Base-by-base conservation (phyloP, 2,113 vertebrate species). In the Struthio camelus region DNA sequence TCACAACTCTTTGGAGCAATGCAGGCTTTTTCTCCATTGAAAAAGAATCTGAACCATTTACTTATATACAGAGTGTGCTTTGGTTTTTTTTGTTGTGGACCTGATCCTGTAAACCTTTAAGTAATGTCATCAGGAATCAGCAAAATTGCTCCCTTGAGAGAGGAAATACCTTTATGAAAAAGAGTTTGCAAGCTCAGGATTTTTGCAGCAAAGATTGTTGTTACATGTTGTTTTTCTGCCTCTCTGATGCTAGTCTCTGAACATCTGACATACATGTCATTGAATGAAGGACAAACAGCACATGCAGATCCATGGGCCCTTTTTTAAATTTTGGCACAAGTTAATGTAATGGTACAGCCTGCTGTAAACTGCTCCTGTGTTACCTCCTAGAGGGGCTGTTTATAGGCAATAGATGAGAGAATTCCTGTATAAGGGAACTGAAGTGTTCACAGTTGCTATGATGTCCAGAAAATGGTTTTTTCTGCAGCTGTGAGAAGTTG, bases 401-500 rank as follows among this genome's bases (percentile, higher is more conserved):
- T 53, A 6, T n/a, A 72, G 69, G 75, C 44, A 20, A 4, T 6
- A 67, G 9, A 34, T 56, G 59, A 67, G 89, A 89, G 75, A 10
- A 65, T 69, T 40, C 71, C 67, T 64, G 4, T 2, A 9, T 14
- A 9, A 71, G 42, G 59, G 65, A 91, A 30, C 54, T 36, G 36
- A 48, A 89, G 82, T 24, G 27, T 23, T 73, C 64, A 15, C 71
- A 20, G 0, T 71, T 44, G 20, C 64, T 91, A 36, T 87, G 87
- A 67, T 91, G 95, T 83, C 87, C 93, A 94, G 76, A 86, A 86
- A 81, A 91, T 93, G 13, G 66, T 95, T 92, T 91, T 91, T 25
- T 91, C 85, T 86, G 94, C 94, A 96, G 93, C 91, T 91, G 59
- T 28, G 82, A 76, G 95, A 69, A 97, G 96, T 96, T 97, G 96